These are phyloP conservation scores for Latrodectus geometricus DNA, from an alignment of 1,140 invertebrate species.

Conservation along the genomic window DNA sequence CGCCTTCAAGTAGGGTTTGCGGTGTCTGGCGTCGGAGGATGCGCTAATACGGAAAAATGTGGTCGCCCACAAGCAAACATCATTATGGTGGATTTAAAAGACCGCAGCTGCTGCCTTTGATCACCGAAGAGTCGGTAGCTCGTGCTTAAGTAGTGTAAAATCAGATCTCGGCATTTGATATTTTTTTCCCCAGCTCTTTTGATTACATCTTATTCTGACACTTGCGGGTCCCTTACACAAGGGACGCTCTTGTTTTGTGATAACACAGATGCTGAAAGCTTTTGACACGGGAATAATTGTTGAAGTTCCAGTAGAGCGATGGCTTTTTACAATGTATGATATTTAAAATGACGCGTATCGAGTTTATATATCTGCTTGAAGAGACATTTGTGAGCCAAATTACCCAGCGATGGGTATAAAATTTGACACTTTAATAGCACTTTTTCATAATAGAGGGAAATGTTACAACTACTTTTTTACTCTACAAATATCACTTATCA, in stretches of 20 bases:
- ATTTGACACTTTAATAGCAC: no score
- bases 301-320: no score
- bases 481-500: no score
- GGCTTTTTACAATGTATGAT: no score
- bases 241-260: background rate
- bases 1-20: background rate
- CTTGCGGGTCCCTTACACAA: background rate
- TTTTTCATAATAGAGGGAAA: no score
- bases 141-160: slow-evolving; percentile 25
- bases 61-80: background rate
- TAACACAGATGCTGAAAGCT: background rate
- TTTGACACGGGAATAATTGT: background rate
- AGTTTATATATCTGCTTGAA: no score
- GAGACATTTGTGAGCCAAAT: no score
- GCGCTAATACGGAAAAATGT: slow-evolving; percentile 43
- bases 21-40: slow-evolving; percentile 27
- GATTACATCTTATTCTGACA: slow-evolving; percentile 1
- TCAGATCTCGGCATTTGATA: background rate
- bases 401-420: no score
- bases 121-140: slow-evolving; percentile 7
- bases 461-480: no score
- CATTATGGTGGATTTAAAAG: background rate
- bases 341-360: no score
- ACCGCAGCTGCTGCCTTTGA: slow-evolving; percentile 23
- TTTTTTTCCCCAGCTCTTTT: background rate